These are phyloP conservation scores for Patella vulgata DNA, from an alignment of 1,140 invertebrate species.

Conservation along the genomic window DNA sequence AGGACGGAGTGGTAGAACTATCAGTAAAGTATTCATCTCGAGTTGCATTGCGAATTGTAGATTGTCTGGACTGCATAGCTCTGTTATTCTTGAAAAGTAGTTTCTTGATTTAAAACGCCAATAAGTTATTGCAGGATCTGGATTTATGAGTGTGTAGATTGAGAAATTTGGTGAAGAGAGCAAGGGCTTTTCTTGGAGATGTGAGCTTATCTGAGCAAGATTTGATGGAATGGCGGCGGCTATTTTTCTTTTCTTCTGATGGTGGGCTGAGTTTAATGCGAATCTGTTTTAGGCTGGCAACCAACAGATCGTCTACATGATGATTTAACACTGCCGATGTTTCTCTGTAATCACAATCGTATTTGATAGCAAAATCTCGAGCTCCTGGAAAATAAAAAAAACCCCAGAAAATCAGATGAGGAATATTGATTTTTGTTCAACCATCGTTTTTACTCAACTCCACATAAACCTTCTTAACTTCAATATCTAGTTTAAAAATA, in stretches of 20 bases:
- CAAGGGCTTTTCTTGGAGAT: slow-evolving; percentile 23
- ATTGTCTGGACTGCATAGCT: too few species aligned
- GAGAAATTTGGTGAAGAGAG: slow-evolving; percentile 46
- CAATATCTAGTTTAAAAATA: too few species aligned
- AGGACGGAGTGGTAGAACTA: too few species aligned
- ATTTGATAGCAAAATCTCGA: slow-evolving; percentile 72
- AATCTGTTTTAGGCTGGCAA: slow-evolving; percentile 77
- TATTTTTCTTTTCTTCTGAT: slow-evolving; percentile 20
- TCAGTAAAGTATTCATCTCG: too few species aligned
- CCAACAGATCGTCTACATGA: slow-evolving; percentile 83
- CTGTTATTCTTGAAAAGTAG: too few species aligned
- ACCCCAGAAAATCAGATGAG: too few species aligned
- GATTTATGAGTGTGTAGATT: slow-evolving; percentile 37
- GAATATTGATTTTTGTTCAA: too few species aligned
- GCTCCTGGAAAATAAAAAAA: slow-evolving; percentile 53
- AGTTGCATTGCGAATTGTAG: too few species aligned
- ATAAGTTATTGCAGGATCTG: slow-evolving; percentile 51
- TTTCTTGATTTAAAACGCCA: slow-evolving; percentile 13
- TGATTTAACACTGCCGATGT: slow-evolving; percentile 83
- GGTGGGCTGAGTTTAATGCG: slow-evolving; percentile 36
- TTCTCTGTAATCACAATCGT: slow-evolving; percentile 83
- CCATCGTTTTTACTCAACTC: too few species aligned
- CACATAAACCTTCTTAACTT: too few species aligned
- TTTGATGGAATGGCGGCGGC: slow-evolving; percentile 1
- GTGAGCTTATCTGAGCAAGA: too few species aligned